Evolutionary conservation across 2,888 invertebrate species (phyloP).

Genomic region (Drosophila putrida): DNA sequence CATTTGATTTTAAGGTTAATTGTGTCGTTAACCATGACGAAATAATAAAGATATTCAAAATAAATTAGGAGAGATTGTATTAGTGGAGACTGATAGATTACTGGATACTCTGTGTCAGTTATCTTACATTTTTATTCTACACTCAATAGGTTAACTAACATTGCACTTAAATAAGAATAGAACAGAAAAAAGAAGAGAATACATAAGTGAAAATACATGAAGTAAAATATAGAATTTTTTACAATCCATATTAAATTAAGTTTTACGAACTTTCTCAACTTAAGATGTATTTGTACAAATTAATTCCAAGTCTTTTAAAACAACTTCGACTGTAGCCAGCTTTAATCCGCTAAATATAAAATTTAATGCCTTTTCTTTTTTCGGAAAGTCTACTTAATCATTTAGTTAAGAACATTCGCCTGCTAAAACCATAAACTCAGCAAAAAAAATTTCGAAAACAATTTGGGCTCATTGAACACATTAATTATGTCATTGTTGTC

Average conservation of each 20-base stretch:
- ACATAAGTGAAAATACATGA: no score
- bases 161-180: no score
- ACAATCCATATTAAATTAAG: no score
- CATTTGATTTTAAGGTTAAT: conserved; percentile 14
- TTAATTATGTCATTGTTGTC: conserved; percentile 43
- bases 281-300: background rate
- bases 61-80: background rate
- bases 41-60: conserved; percentile 5
- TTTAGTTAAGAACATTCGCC: conserved; percentile 10
- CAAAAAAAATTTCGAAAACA: conserved; percentile 25
- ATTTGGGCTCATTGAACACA: conserved; percentile 43
- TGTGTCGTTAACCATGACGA: conserved; percentile 31
- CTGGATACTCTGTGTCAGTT: background rate
- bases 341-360: background rate
- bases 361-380: background rate
- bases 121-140: no score
- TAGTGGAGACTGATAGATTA: background rate
- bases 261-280: background rate
- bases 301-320: background rate
- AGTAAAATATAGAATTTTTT: no score
- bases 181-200: no score
- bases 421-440: conserved; percentile 8
- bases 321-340: background rate
- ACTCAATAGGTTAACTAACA: background rate
- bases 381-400: conserved; percentile 8